phyloP scores from a whole-genome alignment of 2,113 vertebrate species.

The Arothron firmamentum region DNA sequence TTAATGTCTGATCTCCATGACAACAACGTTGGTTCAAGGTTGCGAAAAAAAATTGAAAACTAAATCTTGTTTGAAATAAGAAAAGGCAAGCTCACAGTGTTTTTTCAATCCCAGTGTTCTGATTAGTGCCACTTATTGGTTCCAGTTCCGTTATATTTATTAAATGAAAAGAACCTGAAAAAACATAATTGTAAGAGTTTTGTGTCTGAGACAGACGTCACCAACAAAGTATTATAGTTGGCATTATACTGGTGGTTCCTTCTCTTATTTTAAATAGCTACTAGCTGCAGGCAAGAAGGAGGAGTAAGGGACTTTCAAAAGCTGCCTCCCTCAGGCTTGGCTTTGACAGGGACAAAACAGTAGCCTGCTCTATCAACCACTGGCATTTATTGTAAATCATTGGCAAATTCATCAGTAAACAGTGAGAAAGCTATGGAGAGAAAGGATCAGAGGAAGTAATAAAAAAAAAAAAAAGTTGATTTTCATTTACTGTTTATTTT shows the following conservation, averaged over 20 bases:
- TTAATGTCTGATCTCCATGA: constrained; percentile 58
- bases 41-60: not conserved
- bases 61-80: not conserved
- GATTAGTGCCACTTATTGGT: no score
- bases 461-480: constrained; percentile 32
- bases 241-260: no score
- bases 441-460: constrained; percentile 13
- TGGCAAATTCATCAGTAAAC: constrained; percentile 83
- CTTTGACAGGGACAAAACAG: constrained; percentile 85
- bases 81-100: no score
- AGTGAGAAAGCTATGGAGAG: constrained; percentile 16
- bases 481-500: constrained; percentile 32
- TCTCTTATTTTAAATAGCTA: no score
- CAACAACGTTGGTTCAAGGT: constrained; percentile 61
- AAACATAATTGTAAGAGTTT: no score
- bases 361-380: constrained; percentile 73
- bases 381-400: constrained; percentile 92
- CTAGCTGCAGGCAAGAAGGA: constrained; percentile 41
- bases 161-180: no score
- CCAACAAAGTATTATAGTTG: no score
- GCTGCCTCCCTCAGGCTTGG: constrained; percentile 80
- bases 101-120: no score
- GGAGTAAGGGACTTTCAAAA: constrained; percentile 74
- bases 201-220: no score
- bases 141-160: no score